Percentiles rank a stretch among this genome's conserved stretches.
Evolutionary conservation across 2,888 invertebrate genomes (phyloP).

Genomic region (Lucinisca nassula): DNA sequence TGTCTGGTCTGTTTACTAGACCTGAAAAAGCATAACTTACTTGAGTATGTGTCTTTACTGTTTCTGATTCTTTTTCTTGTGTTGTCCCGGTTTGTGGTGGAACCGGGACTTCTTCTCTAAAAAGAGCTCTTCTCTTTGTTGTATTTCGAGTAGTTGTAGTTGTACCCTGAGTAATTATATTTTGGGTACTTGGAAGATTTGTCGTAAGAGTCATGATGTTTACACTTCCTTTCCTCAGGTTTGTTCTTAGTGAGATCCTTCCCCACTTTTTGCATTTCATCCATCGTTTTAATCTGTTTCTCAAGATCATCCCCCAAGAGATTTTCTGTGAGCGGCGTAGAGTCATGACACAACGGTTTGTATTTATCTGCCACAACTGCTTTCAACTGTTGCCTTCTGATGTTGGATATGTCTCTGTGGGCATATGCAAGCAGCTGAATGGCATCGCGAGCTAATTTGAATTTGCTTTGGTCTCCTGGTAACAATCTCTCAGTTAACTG

Average conservation of each 20-base stretch:
- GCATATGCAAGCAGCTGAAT: slow-evolving; percentile 26
- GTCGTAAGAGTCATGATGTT: background rate
- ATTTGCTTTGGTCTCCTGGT: background rate
- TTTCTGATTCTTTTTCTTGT: too few species aligned
- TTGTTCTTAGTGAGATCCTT: background rate
- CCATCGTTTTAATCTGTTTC: slow-evolving; percentile 1
- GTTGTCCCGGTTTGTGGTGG: background rate
- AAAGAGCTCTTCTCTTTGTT: background rate
- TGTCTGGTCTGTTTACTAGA: too few species aligned
- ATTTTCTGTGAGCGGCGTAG: background rate
- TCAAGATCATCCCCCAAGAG: slow-evolving; percentile 1
- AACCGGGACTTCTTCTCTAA: background rate
- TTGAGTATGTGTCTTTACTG: too few species aligned
- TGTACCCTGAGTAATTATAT: too few species aligned
- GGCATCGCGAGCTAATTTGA: slow-evolving; percentile 6
- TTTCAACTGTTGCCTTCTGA: slow-evolving; percentile 9
- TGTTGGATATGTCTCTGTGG: slow-evolving; percentile 15
- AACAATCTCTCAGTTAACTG: background rate
- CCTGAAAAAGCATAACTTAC: too few species aligned
- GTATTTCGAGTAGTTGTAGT: background rate
- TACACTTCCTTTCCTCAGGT: background rate
- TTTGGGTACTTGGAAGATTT: background rate
- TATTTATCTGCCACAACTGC: slow-evolving; percentile 1
- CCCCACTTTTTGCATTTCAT: background rate
- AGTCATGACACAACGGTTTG: background rate